Conservation (phyloP, 2,888 invertebrate species). For the Schizotus pectinicornis region DNA sequence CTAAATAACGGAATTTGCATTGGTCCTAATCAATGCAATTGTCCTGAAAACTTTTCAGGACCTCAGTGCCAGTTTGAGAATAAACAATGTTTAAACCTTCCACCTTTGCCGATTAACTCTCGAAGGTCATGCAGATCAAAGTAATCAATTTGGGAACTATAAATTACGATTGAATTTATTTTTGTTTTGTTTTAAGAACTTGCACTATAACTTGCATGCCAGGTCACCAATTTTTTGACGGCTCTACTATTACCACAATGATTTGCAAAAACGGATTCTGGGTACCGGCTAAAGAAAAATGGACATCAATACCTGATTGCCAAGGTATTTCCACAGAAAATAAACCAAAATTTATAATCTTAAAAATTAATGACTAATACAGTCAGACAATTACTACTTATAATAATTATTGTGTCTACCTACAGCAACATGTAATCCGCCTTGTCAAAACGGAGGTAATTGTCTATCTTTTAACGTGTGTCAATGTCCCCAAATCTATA, state of each 20-base stretch:
- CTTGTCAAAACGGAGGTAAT: conserved; percentile 81
- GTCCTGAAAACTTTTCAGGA: conserved; percentile 75
- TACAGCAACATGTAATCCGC: conserved; percentile 70
- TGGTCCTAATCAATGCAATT: conserved; percentile 76
- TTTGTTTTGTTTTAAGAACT: conserved; percentile 57
- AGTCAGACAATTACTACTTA: no score
- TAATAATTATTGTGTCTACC: conserved; percentile 29
- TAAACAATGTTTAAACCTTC: conserved; percentile 72
- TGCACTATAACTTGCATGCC: conserved; percentile 72
- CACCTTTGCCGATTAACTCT: conserved; percentile 71
- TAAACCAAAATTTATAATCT: conserved; percentile 2
- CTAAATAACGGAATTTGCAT: conserved; percentile 83
- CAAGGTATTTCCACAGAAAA: conserved; percentile 67
- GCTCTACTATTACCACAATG: conserved; percentile 70
- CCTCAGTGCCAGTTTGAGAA: conserved; percentile 77
- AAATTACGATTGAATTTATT: background rate
- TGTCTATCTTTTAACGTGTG: conserved; percentile 80
- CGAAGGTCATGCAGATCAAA: conserved; percentile 66
- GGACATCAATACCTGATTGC: conserved; percentile 73
- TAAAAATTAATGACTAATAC: conserved; percentile 10
- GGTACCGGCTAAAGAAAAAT: conserved; percentile 70
- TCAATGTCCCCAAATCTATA: conserved; percentile 74
- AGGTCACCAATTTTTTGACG: conserved; percentile 76
- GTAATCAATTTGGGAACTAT: conserved; percentile 56
- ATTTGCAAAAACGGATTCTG: conserved; percentile 74